Base-by-base conservation (phyloP, 2,113 vertebrate genomes). In the Sinocyclocheilus anophthalmus region DNA sequence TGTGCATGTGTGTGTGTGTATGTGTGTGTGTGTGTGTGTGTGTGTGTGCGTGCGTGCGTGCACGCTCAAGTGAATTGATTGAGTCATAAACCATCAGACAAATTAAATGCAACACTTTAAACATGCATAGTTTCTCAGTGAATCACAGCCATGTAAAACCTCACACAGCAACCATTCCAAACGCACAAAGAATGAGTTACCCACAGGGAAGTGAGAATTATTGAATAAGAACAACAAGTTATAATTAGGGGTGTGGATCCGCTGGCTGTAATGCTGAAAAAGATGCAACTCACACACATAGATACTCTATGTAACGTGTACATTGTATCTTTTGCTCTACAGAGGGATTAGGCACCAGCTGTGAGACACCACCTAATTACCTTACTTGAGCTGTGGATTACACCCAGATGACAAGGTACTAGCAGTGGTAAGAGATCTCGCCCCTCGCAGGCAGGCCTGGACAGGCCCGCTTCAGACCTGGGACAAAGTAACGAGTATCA, bases 351-450 rank as follows among this genome's bases (percentile, higher is more conserved):
- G 55, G 87, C 85, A 86, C 39, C 88, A 89, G 86, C 88, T 90
- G 90, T 84, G 87, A 82, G 70, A 30, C 70, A 61, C 50, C 69
- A 53, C 67, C 73, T 91, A 91, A 91, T 89, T 87, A 90, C 30
- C 16, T n/a, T 76, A 77, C 77, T 89, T 76, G 78, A 87, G 59
- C 75, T 59, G 37, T 75, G 48, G 82, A 80, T 78, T 50, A 80
- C 55, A 65, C 76, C 86, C 84, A 77, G 81, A 77, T 78, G 85
- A 83, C 76, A 80, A 53, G 45, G 67, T 72, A 13, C 30, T 4
- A 48, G 10, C 26, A 55, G 72, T 61, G 61, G 16, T 42, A 59
- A 72, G 48, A 79, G 83, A 42, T 73, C 84, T 75, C 37, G n/a
- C 50, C 59, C 69, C 57, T 33, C 78, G 50, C 82, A 85, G 87